Percentiles rank a stretch among this genome's conserved stretches.
Evolutionary conservation across 2,797 vertebrate genomes (phyloP).

Genomic region (Danio kyathit): DNA sequence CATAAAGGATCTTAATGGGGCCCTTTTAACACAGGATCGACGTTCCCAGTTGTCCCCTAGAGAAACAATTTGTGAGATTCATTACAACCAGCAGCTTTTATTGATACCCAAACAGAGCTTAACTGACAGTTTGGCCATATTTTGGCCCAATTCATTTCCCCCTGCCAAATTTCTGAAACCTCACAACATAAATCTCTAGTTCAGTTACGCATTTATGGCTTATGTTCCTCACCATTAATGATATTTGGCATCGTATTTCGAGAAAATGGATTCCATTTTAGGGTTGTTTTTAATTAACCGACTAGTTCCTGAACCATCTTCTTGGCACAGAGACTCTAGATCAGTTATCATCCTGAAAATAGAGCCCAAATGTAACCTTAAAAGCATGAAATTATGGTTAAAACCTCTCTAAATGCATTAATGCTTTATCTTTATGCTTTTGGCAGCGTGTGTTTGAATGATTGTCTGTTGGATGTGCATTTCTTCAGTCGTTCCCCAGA

Average conservation of each 20-base stretch:
- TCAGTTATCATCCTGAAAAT: neutral
- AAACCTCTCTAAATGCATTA: neutral
- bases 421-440: neutral
- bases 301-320: slow-evolving; percentile 14
- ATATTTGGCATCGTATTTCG: slow-evolving; percentile 17
- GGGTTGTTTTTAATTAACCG: slow-evolving; percentile 27
- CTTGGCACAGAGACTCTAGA: neutral
- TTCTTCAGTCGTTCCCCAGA: slow-evolving; percentile 41
- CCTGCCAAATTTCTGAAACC: neutral
- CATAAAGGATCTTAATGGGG: neutral
- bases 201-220: slow-evolving; percentile 7
- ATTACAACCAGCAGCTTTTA: slow-evolving; percentile 36
- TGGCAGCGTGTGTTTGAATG: neutral
- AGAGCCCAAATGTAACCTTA: neutral
- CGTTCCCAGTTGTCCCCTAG: slow-evolving; percentile 5
- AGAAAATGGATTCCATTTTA: neutral
- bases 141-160: slow-evolving; percentile 18
- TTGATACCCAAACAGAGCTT: slow-evolving; percentile 24
- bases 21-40: neutral
- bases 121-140: slow-evolving; percentile 9
- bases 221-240: neutral
- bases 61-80: slow-evolving; percentile 33
- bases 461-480: neutral
- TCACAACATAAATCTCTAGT: slow-evolving; percentile 21
- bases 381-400: neutral